Percentiles rank a stretch among this genome's conserved stretches.
Conservation (phyloP, 2,113 vertebrate genomes). For the Tychaedon coryphoeus region DNA sequence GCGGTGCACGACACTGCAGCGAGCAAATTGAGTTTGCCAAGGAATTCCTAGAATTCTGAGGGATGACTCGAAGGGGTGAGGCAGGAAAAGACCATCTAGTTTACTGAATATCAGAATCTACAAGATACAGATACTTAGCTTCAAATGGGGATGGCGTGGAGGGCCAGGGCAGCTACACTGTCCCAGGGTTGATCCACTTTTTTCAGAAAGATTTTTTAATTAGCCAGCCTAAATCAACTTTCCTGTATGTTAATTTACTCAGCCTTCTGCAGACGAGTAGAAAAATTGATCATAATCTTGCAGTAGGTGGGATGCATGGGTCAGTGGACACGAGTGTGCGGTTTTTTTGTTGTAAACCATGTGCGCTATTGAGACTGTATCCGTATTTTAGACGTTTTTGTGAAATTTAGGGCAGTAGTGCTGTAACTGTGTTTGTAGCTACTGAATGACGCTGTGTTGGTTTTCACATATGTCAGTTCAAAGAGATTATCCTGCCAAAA, state of each 20-base stretch:
- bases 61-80: neutral
- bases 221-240: neutral
- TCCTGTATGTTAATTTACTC: neutral
- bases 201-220: neutral
- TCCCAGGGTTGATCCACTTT: neutral
- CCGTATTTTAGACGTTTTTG: neutral
- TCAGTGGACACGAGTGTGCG: neutral
- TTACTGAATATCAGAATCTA: neutral
- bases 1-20: accelerated
- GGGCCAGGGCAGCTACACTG: too few species aligned
- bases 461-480: neutral
- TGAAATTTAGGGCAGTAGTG: neutral
- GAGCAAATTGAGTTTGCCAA: neutral
- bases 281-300: neutral
- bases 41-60: neutral
- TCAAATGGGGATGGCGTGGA: too few species aligned
- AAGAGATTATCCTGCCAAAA: neutral
- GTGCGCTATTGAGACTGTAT: neutral
- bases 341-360: neutral
- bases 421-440: neutral
- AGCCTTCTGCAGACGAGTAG: neutral
- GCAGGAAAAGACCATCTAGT: neutral
- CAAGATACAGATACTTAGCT: neutral
- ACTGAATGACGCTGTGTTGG: neutral
- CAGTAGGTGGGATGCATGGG: neutral